Conservation (phyloP, 2,888 invertebrate species). For the Platycheirus rosarum region DNA sequence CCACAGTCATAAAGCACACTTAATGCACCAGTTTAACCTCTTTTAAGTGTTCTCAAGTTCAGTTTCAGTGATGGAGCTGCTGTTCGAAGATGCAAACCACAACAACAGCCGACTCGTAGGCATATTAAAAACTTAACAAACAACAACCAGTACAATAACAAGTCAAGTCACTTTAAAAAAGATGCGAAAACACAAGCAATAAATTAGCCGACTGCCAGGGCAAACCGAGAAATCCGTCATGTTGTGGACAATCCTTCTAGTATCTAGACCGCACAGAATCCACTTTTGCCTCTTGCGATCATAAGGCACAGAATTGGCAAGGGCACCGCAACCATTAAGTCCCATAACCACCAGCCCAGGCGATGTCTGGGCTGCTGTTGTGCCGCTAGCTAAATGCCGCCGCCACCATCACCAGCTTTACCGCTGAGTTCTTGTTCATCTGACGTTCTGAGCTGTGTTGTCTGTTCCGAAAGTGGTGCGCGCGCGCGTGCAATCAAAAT, state of each 20-base stretch:
- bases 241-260: slow-evolving; percentile 64
- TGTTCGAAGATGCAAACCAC: slow-evolving; percentile 29
- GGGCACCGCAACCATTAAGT: slow-evolving; percentile 7
- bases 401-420: slow-evolving; percentile 26
- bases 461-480: slow-evolving; percentile 56
- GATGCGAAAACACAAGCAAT: slow-evolving; percentile 64
- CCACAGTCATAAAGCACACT: slow-evolving; percentile 47
- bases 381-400: slow-evolving; percentile 37
- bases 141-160: slow-evolving; percentile 48
- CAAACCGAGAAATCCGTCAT: slow-evolving; percentile 72
- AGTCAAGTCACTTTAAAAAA: slow-evolving; percentile 60
- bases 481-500: slow-evolving; percentile 68
- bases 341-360: slow-evolving; percentile 27
- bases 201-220: slow-evolving; percentile 65
- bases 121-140: slow-evolving; percentile 1
- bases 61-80: slow-evolving; percentile 18
- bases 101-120: slow-evolving; percentile 10
- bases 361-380: slow-evolving; percentile 61
- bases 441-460: slow-evolving; percentile 33
- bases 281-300: slow-evolving; percentile 29
- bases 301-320: slow-evolving; percentile 46
- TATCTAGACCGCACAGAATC: slow-evolving; percentile 66
- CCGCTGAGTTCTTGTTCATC: slow-evolving; percentile 15
- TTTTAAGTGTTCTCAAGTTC: slow-evolving; percentile 42
- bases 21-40: slow-evolving; percentile 42